phyloP scores from a whole-genome alignment of 1,140 invertebrate species.

The Heliconius hermathena region DNA sequence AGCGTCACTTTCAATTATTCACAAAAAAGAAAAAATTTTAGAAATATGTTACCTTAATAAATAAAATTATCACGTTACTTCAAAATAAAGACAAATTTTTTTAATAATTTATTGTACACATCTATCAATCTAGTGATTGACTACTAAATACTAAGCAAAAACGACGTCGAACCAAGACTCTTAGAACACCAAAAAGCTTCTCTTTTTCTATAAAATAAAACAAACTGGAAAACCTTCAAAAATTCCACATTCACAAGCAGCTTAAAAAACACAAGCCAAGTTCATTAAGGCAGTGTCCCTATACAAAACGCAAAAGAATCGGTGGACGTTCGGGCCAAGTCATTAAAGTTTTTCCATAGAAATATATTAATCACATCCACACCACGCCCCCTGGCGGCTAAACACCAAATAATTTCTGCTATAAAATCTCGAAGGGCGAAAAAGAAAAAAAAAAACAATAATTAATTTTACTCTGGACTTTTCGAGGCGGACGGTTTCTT shows the following conservation, averaged over 20 bases:
- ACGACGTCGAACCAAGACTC: not conserved
- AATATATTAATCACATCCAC: constrained; percentile 76
- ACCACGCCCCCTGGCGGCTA: constrained; percentile 75
- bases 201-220: not conserved
- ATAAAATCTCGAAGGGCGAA: constrained; percentile 62
- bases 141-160: not conserved
- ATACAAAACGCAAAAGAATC: constrained; percentile 56
- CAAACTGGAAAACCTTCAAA: not conserved
- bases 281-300: constrained; percentile 35
- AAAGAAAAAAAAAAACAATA: constrained; percentile 66
- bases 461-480: constrained; percentile 77
- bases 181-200: not conserved
- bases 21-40: no score
- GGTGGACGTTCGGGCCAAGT: constrained; percentile 52
- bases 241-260: constrained; percentile 21
- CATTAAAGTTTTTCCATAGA: constrained; percentile 78
- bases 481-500: constrained; percentile 59
- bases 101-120: not conserved
- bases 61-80: not conserved
- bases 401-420: constrained; percentile 80
- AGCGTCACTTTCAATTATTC: no score
- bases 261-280: constrained; percentile 32
- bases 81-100: not conserved
- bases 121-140: not conserved
- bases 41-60: no score